These are phyloP conservation scores for Xestoiulus laeticollis DNA, from an alignment of 2,888 invertebrate genomes.

Conservation along the genomic window DNA sequence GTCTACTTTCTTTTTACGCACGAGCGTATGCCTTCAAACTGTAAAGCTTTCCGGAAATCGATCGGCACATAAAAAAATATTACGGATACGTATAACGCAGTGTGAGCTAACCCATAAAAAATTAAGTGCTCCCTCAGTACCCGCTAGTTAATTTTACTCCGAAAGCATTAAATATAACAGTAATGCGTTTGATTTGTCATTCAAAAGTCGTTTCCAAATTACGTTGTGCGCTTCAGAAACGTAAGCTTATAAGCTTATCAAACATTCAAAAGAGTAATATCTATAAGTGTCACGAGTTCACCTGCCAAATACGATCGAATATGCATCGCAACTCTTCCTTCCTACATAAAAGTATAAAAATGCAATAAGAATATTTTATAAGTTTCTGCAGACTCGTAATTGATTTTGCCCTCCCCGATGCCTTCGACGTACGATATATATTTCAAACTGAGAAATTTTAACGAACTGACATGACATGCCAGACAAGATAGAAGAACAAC, in stretches of 20 bases:
- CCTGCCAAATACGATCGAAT: not conserved
- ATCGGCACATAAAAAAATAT: constrained; percentile 30
- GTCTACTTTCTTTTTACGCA: constrained; percentile 37
- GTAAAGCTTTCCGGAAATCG: constrained; percentile 24
- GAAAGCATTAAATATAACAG: constrained; percentile 25
- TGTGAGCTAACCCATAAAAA: constrained; percentile 34
- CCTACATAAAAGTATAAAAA: constrained; percentile 25
- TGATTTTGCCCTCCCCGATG: constrained; percentile 33
- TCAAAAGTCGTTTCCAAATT: constrained; percentile 39
- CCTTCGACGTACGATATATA: not conserved
- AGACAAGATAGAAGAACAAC: not conserved
- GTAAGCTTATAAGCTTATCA: constrained; percentile 11
- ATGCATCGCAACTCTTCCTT: not conserved
- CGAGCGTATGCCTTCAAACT: not conserved
- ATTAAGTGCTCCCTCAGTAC: constrained; percentile 39
- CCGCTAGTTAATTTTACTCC: constrained; percentile 24
- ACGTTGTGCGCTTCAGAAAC: not conserved
- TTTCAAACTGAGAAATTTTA: not conserved
- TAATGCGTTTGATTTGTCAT: constrained; percentile 34
- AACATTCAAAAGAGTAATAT: not conserved
- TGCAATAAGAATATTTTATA: constrained; percentile 36
- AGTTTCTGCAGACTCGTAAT: constrained; percentile 28
- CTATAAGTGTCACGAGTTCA: not conserved
- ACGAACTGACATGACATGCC: not conserved
- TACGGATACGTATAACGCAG: constrained; percentile 27